Percentiles rank a stretch among this genome's conserved stretches.
phyloP scores from a whole-genome alignment of 1,140 invertebrate genomes.

The Harlomillsia oculata region DNA sequence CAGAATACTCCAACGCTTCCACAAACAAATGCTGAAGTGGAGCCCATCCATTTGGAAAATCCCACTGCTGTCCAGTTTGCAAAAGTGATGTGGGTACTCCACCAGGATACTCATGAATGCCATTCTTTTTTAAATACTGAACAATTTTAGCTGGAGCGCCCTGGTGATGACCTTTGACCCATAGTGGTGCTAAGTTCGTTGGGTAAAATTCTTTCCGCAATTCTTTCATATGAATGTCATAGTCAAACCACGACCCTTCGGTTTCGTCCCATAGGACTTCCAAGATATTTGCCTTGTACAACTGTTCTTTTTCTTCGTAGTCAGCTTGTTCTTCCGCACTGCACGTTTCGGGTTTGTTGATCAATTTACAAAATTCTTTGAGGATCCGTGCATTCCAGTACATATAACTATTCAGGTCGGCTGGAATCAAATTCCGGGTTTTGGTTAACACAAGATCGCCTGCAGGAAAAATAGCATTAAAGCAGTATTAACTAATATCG shows the following conservation, averaged over 20 bases:
- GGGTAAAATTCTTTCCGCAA: conserved; percentile 48
- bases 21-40: conserved; percentile 75
- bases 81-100: conserved; percentile 71
- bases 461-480: not conserved
- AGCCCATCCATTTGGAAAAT: conserved; percentile 59
- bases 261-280: conserved; percentile 74
- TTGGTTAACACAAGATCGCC: conserved; percentile 30
- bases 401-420: conserved; percentile 50
- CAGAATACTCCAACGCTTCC: conserved; percentile 59
- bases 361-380: not conserved
- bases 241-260: conserved; percentile 59
- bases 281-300: conserved; percentile 32
- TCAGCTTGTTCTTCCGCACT: not conserved
- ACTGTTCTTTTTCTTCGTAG: conserved; percentile 5
- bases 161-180: conserved; percentile 58
- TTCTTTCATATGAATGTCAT: not conserved
- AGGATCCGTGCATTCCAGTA: conserved; percentile 35
- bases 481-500: not conserved
- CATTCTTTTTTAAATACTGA: conserved; percentile 4
- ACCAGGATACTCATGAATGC: conserved; percentile 41
- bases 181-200: conserved; percentile 73
- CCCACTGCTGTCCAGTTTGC: conserved; percentile 68
- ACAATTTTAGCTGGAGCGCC: not conserved
- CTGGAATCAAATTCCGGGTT: conserved; percentile 44
- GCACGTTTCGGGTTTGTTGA: not conserved